phyloP scores from a whole-genome alignment of 2,888 invertebrate species.

The Nephrotoma guestfalica region DNA sequence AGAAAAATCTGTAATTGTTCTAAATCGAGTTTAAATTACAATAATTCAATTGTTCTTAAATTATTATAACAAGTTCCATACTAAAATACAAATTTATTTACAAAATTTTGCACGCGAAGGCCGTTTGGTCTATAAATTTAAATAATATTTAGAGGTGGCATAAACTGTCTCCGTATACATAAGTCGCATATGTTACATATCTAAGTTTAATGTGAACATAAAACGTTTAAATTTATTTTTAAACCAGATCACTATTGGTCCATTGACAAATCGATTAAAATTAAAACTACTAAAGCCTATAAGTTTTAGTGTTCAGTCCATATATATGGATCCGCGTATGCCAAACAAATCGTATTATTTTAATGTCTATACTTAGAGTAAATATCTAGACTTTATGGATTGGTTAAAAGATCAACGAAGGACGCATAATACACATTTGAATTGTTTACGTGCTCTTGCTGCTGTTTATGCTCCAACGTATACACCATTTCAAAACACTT shows the following conservation, averaged over 20 bases:
- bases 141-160: background rate
- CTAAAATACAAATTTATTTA: background rate
- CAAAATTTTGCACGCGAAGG: background rate
- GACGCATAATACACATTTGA: background rate
- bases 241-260: background rate
- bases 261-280: background rate
- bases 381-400: too few relatives aligned
- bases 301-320: background rate
- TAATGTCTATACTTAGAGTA: background rate
- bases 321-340: background rate
- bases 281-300: too few relatives aligned
- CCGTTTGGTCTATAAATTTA: background rate
- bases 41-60: background rate
- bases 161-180: background rate
- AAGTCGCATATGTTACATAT: background rate
- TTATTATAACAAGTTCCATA: background rate
- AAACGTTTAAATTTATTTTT: background rate
- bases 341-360: background rate
- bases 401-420: background rate
- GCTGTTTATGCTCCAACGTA: background rate
- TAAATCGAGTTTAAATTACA: background rate
- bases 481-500: background rate
- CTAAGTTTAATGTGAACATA: background rate
- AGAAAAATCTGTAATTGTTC: background rate
- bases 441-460: background rate